Percentiles rank a stretch among this genome's conserved stretches.
Evolutionary conservation across 1,140 invertebrate species (phyloP).

Genomic region (Diabrotica undecimpunctata): DNA sequence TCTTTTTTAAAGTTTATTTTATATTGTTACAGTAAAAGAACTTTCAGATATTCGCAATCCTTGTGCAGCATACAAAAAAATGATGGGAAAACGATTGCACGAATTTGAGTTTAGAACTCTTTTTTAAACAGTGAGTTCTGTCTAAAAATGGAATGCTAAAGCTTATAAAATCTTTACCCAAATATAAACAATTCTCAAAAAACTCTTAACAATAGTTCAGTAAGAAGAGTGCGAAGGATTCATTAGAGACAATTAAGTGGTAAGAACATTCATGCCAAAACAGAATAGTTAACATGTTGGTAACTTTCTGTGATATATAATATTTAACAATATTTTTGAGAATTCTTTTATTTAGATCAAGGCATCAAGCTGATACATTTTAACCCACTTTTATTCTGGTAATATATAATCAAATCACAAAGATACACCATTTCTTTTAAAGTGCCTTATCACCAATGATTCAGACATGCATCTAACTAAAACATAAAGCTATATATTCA

Average conservation of each 20-base stretch:
- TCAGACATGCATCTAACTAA: constrained; percentile 35
- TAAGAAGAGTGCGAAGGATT: too few relatives aligned
- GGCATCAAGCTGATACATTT: not conserved
- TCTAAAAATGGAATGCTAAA: not conserved
- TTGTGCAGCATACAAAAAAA: not conserved
- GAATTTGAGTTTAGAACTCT: not conserved
- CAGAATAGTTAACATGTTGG: too few relatives aligned
- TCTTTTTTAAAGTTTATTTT: not conserved
- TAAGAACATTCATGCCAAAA: too few relatives aligned
- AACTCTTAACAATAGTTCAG: too few relatives aligned
- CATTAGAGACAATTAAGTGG: too few relatives aligned
- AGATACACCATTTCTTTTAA: constrained; percentile 4
- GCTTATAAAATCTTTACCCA: not conserved
- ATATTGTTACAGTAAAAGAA: not conserved
- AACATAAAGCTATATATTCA: constrained; percentile 33
- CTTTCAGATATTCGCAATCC: not conserved
- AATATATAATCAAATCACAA: constrained; percentile 1
- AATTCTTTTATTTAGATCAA: not conserved
- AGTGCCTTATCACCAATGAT: constrained; percentile 15
- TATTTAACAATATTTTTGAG: not conserved
- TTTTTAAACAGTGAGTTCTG: not conserved
- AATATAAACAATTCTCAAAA: constrained; percentile 3
- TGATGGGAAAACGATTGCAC: not conserved
- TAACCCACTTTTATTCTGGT: not conserved
- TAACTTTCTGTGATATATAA: too few relatives aligned